Base-by-base conservation (phyloP, 2,797 vertebrate genomes). In the Nannoperca australis region DNA sequence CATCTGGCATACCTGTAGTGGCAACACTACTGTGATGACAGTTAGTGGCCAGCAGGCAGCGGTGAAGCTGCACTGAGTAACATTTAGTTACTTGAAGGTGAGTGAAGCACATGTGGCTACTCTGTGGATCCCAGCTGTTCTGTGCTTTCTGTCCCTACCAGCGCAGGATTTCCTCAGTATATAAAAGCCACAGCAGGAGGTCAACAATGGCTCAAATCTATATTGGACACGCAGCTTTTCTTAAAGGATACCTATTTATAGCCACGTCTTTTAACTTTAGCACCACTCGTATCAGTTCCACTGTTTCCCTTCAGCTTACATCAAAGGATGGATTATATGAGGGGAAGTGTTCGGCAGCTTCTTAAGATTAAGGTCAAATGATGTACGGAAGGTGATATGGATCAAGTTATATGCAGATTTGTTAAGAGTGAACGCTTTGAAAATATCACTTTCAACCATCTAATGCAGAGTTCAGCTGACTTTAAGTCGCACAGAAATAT, bases 91-190 rank as follows among this genome's bases (percentile, higher is more conserved):
- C 56, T 11, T 20, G 36, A 53, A 66, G 69, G 77, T 84, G 85
- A 90, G 85, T 88, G 49, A 87, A 61, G 40, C 73, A 71, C 66
- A 66, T 44, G 67, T 42, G 32, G 54, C 32, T 8, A 6, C 22
- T 11, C 70, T 60, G 79, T 73, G 36, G 66, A 55, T 40, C 51
- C 66, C 73, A 65, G 61, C 68, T 83, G 70, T 66, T 51, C 55
- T 81, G 82, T 55, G 82, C 55, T 79, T 81, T 79, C 63, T 71
- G 24, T n/a, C 72, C 20, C 40, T 55, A 55, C 72, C 65, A 66
- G 72, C 30, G 40, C 27, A 81, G 62, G 70, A 73, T 79, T 81
- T 74, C 69, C 56, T 78, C 70, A 65, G 67, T 60, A 4, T 60
- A 53, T 66, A 44, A 75, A 73, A 75, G 12, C 22, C 58, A 22